These are phyloP conservation scores for Saimiri boliviensis DNA, from an alignment of 2,113 vertebrate genomes.

Conservation along the genomic window DNA sequence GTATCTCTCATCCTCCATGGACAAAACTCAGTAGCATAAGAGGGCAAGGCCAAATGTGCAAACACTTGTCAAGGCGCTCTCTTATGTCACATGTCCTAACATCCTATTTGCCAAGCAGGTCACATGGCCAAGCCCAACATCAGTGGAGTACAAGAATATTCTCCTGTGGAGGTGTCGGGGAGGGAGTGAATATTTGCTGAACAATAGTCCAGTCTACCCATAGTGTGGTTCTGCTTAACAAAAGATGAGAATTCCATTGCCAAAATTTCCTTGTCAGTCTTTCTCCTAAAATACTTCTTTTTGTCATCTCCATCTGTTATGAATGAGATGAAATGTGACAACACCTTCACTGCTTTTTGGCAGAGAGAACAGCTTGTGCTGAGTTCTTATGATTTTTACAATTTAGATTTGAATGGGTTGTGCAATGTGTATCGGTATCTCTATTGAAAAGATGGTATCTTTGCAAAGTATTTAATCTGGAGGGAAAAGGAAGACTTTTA, in stretches of 20 bases:
- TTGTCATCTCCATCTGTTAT: slow-evolving; percentile 79
- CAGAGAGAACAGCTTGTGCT: slow-evolving; percentile 57
- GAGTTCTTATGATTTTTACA: slow-evolving; percentile 35
- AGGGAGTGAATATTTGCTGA: slow-evolving; percentile 26
- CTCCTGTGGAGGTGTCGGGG: neutral
- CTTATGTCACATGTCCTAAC: neutral
- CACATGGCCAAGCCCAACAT: neutral
- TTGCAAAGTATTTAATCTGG: slow-evolving; percentile 26
- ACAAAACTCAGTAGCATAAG: neutral
- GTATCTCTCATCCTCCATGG: neutral
- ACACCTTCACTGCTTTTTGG: slow-evolving; percentile 68
- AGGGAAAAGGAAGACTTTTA: neutral
- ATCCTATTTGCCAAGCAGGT: neutral
- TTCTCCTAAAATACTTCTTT: slow-evolving; percentile 76
- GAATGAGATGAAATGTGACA: slow-evolving; percentile 73
- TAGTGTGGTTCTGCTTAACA: slow-evolving; percentile 42
- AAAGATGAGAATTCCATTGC: slow-evolving; percentile 56
- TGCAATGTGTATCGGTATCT: slow-evolving; percentile 20
- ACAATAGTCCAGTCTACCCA: neutral
- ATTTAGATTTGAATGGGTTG: slow-evolving; percentile 69
- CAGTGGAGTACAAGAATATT: neutral
- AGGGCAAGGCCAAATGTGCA: neutral
- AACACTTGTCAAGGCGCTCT: neutral
- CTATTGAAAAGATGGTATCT: slow-evolving; percentile 33
- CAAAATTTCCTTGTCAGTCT: slow-evolving; percentile 72